phyloP scores from a whole-genome alignment of 2,113 vertebrate species.

The Hyperopisus bebe region DNA sequence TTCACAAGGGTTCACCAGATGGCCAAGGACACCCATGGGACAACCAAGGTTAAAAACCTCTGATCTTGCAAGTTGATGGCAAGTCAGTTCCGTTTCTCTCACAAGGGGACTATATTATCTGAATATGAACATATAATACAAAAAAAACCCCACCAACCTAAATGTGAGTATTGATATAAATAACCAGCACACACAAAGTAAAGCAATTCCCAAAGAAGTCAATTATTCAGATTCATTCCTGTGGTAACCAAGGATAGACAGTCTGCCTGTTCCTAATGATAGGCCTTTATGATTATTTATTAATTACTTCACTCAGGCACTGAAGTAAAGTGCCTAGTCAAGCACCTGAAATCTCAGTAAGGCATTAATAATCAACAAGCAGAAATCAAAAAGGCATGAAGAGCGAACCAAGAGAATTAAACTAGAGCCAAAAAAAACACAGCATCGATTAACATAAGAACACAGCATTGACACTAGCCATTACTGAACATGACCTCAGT shows the following conservation, averaged over 20 bases:
- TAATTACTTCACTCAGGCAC: conserved; percentile 48
- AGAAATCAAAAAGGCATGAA: conserved; percentile 21
- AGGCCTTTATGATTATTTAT: neutral
- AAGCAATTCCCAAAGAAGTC: neutral
- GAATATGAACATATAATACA: conserved; percentile 52
- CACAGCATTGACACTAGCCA: conserved; percentile 16
- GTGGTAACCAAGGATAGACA: neutral
- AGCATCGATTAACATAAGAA: conserved; percentile 3
- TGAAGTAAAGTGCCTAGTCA: conserved; percentile 35
- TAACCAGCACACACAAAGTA: conserved; percentile 20
- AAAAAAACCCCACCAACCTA: conserved; percentile 31
- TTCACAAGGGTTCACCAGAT: neutral
- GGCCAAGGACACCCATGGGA: neutral
- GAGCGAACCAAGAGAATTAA: neutral
- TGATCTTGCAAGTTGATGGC: neutral
- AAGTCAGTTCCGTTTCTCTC: neutral
- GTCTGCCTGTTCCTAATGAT: conserved; percentile 7
- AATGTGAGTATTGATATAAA: conserved; percentile 36
- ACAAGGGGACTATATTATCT: conserved; percentile 38
- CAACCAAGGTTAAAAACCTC: neutral
- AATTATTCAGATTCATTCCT: conserved; percentile 8
- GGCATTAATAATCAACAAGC: conserved; percentile 36
- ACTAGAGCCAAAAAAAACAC: neutral
- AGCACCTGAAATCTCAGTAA: conserved; percentile 44
- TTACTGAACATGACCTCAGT: neutral